Percentiles rank a stretch among this genome's conserved stretches.
Evolutionary conservation across 2,113 vertebrate genomes (phyloP).

Genomic region (Dicaeum eximium): DNA sequence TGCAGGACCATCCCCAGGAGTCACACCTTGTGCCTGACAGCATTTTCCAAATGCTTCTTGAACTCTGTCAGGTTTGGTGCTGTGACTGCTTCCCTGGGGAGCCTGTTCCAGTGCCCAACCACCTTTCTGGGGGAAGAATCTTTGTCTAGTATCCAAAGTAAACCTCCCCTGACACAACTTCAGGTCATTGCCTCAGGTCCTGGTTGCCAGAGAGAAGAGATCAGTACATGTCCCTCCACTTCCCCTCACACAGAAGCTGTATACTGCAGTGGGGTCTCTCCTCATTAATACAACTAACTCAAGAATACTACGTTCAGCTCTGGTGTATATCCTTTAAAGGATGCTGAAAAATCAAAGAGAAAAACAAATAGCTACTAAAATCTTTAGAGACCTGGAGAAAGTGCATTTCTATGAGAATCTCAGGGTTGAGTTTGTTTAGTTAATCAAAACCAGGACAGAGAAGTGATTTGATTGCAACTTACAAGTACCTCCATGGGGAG

Average conservation of each 20-base stretch:
- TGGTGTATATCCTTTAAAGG: background rate
- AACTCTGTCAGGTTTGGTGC: background rate
- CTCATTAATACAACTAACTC: background rate
- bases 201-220: background rate
- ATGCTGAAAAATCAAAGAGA: background rate
- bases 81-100: background rate
- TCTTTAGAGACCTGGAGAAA: background rate
- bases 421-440: background rate
- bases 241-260: background rate
- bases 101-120: background rate
- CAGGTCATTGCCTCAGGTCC: background rate
- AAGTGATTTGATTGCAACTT: background rate
- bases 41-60: background rate
- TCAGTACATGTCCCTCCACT: background rate
- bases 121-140: background rate
- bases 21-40: background rate
- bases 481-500: background rate
- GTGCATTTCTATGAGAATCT: background rate
- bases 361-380: background rate
- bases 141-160: background rate
- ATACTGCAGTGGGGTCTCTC: background rate
- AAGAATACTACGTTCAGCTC: background rate
- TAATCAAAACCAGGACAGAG: background rate
- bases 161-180: background rate
- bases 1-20: background rate